These are phyloP conservation scores for Neoniphon sammara DNA, from an alignment of 2,797 vertebrate genomes.

Conservation along the genomic window DNA sequence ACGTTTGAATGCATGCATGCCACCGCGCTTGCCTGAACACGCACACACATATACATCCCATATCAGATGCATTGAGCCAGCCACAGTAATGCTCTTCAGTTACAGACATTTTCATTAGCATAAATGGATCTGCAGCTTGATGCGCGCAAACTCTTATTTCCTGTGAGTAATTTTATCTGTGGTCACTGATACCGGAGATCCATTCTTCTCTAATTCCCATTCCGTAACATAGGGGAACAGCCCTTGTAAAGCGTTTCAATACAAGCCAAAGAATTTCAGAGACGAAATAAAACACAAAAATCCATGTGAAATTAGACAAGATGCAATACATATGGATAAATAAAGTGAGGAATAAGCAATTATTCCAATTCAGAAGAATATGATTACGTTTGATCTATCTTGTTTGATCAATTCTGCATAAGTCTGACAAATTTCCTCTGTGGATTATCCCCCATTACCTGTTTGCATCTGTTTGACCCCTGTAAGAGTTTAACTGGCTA, in stretches of 20 bases:
- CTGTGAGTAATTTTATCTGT: constrained; percentile 16
- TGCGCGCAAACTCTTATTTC: constrained; percentile 35
- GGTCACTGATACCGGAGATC: constrained; percentile 1
- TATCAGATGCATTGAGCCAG: constrained; percentile 39
- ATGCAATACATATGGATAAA: constrained; percentile 2
- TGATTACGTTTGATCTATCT: background rate
- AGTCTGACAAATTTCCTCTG: constrained; percentile 25
- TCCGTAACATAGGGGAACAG: constrained; percentile 19
- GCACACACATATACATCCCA: constrained; percentile 15
- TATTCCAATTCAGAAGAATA: background rate
- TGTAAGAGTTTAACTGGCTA: constrained; percentile 22
- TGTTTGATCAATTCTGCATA: constrained; percentile 29
- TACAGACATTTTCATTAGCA: constrained; percentile 47
- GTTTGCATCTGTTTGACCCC: constrained; percentile 51
- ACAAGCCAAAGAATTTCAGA: background rate
- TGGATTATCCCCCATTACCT: constrained; percentile 10
- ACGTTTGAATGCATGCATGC: too few species aligned
- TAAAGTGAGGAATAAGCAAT: background rate
- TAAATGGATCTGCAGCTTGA: constrained; percentile 31
- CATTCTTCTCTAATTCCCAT: background rate
- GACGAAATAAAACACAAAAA: constrained; percentile 1
- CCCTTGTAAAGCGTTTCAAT: constrained; percentile 2
- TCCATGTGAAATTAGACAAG: background rate
- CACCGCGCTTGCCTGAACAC: background rate
- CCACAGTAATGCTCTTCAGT: constrained; percentile 38